Evolutionary conservation across 2,888 invertebrate genomes (phyloP), one percentile per base, ranked within the genome.

Genomic region (Epirrita christyi): DNA sequence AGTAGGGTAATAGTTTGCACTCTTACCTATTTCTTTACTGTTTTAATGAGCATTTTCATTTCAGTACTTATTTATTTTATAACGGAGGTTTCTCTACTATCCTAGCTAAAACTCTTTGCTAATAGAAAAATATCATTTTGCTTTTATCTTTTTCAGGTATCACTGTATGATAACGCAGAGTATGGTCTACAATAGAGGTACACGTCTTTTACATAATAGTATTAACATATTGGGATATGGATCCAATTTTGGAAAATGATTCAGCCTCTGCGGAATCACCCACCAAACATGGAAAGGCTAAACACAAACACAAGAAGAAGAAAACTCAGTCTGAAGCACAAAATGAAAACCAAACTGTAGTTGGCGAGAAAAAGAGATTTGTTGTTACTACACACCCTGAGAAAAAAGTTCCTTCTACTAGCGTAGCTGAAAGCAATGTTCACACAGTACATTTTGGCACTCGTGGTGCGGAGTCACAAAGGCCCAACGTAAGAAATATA

Each of bases 241-340:
- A 92, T 83, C 92, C 92, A 67, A 92, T 92, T 71, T 78, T 92
- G 80, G 92, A 92, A 88, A 92, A 91, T 84, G 92, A 92, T 79
- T 79, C 85, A 60, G 86, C 87, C 55, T 78, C 86, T 45, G 77
- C 86, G 42, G 91, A 89, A 53, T 83, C 88, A 44, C 83, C 86
- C 21, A 75, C 74, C 9, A 91, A 86, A 72, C 82, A 83, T 80
- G 89, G 86, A 42, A 92, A 91, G 72, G 78, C 84, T 32, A 89
- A 88, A 78, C 81, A 87, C 46, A 88, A 89, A 70, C 80, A 87
- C 55, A 91, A 86, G 74, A 90, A 90, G 75, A 92, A 88, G 71
- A 89, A 85, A 61, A 80, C 68, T 60, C 75, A 78, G 60, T 59
- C 70, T 42, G 85, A 87, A 59, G 53, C 57, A 50, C 82, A 85